Percentiles rank a stretch among this genome's conserved stretches.
Evolutionary conservation across 2,797 vertebrate species (phyloP).

Genomic region (Octomys mimax): DNA sequence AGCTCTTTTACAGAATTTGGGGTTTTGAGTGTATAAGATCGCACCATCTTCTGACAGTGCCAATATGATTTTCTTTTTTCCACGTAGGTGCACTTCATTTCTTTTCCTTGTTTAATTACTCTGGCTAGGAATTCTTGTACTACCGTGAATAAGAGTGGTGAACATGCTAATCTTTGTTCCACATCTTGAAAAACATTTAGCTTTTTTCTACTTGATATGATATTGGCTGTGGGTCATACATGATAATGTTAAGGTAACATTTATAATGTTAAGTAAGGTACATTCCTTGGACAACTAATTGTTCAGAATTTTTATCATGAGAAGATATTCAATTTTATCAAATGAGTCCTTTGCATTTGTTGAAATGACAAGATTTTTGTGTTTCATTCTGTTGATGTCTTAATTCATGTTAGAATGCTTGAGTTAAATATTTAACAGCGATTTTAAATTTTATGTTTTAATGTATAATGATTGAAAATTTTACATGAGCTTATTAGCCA

Average conservation of each 20-base stretch:
- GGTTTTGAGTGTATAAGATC: background rate
- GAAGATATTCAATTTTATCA: background rate
- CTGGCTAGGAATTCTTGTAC: background rate
- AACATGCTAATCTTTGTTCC: background rate
- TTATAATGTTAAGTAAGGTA: background rate
- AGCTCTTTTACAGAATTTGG: background rate
- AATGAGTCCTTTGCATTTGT: background rate
- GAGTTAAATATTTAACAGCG: background rate
- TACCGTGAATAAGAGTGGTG: background rate
- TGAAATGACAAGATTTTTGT: background rate
- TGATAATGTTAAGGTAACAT: background rate
- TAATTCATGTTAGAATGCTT: background rate
- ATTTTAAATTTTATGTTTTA: background rate
- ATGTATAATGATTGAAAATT: background rate
- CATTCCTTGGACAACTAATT: background rate
- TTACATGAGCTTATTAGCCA: background rate
- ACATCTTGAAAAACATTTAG: background rate
- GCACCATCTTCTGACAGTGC: background rate
- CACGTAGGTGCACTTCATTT: background rate
- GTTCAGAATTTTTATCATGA: background rate
- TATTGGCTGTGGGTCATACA: background rate
- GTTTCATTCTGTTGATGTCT: background rate
- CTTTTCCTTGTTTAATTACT: background rate
- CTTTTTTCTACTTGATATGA: background rate
- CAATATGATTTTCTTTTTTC: background rate